Percentiles rank a stretch among this genome's conserved stretches.
Evolutionary conservation across 2,888 invertebrate species (phyloP).

Genomic region (Caenorhabditis sp.): DNA sequence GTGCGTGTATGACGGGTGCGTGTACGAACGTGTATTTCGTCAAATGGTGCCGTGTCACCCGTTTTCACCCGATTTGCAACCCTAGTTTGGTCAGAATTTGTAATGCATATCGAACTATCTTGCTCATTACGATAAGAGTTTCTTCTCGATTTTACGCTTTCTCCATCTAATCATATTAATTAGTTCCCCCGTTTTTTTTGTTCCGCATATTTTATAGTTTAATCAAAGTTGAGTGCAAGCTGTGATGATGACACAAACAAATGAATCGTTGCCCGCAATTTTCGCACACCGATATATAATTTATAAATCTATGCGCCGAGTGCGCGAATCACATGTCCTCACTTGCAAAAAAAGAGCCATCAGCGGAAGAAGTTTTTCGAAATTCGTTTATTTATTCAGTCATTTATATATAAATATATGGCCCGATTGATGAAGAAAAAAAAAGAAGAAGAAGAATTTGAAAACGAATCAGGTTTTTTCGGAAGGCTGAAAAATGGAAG

Average conservation of each 20-base stretch:
- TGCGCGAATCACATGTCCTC: background rate
- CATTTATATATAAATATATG: background rate
- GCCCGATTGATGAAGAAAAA: background rate
- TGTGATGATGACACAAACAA: background rate
- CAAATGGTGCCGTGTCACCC: no score
- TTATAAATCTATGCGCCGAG: background rate
- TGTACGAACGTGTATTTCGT: no score
- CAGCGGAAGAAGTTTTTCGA: background rate
- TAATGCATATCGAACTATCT: no score
- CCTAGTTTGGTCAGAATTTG: no score
- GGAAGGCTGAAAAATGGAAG: background rate
- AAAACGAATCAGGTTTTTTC: slow-evolving; percentile 3
- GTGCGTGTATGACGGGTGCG: no score
- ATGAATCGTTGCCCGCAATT: background rate
- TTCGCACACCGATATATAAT: slow-evolving; percentile 1
- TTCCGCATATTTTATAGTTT: no score
- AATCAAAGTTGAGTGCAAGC: no score
- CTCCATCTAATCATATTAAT: no score
- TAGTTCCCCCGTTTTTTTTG: no score
- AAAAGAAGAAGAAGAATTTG: background rate
- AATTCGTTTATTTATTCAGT: background rate
- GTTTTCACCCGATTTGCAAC: no score
- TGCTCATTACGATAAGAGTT: no score
- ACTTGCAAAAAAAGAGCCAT: background rate
- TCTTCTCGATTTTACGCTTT: no score